A percentile compares a stretch with the other conserved stretches of the same genome.
phyloP scores from a whole-genome alignment of 2,113 vertebrate species.

The Podocnemis expansa region DNA sequence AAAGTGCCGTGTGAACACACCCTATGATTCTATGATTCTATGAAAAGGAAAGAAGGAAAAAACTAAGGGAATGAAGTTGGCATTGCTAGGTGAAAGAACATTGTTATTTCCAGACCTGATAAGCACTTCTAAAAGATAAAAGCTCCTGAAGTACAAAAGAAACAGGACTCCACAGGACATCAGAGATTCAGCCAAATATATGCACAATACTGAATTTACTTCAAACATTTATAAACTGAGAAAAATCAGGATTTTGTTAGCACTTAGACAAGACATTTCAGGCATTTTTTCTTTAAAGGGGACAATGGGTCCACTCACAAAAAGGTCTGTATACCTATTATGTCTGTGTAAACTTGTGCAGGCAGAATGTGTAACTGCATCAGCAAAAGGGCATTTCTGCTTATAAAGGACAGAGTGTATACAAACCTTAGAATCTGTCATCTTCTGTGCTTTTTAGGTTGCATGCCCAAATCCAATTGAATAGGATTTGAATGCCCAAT shows the following conservation, averaged over 20 bases:
- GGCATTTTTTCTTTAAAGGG: neutral
- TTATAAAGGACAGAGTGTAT: neutral
- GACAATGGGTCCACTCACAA: neutral
- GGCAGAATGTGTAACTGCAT: neutral
- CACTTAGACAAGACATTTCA: neutral
- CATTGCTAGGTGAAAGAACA: neutral
- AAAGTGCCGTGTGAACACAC: too few relatives aligned
- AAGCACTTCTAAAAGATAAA: neutral
- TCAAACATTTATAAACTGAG: neutral
- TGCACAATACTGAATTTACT: neutral
- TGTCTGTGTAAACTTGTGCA: neutral
- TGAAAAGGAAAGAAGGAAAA: neutral
- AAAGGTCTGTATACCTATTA: neutral
- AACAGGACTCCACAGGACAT: neutral
- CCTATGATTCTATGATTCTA: too few relatives aligned
- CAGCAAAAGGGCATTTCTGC: neutral
- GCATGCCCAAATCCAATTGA: neutral
- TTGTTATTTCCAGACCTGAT: neutral
- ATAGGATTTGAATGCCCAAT: neutral
- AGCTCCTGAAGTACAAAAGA: neutral
- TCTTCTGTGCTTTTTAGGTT: neutral
- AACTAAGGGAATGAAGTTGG: neutral
- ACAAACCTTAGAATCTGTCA: neutral
- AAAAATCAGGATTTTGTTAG: neutral
- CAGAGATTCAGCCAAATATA: conserved; percentile 8